A percentile compares a stretch with the other conserved stretches of the same genome.
These are phyloP conservation scores for Sylvicapra grimmia DNA, from an alignment of 2,113 vertebrate genomes.

Conservation along the genomic window DNA sequence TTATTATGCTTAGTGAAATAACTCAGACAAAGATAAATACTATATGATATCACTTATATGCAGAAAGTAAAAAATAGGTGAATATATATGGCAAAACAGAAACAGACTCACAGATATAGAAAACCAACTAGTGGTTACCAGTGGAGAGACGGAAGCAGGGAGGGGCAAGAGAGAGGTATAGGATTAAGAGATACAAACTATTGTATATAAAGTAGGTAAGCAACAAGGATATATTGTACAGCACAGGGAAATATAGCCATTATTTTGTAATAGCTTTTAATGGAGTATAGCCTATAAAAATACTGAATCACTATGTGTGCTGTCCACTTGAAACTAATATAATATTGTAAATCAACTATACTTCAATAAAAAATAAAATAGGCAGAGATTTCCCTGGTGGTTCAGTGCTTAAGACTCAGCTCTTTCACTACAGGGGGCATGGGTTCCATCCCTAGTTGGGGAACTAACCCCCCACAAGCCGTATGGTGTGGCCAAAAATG, in stretches of 20 bases:
- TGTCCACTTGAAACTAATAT: background rate
- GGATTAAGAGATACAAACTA: background rate
- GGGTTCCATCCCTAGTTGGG: background rate
- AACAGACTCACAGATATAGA: background rate
- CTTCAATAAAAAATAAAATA: background rate
- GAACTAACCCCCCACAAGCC: background rate
- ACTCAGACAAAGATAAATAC: background rate
- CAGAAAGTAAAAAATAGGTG: background rate
- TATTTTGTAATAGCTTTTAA: background rate
- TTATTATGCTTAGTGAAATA: background rate
- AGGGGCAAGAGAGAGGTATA: background rate
- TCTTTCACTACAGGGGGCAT: background rate
- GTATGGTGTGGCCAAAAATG: background rate
- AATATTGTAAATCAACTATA: background rate
- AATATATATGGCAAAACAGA: background rate
- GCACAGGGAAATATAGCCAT: background rate
- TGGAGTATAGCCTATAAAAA: background rate
- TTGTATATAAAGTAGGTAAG: background rate
- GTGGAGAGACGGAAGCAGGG: rapidly evolving
- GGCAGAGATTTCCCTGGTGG: background rate
- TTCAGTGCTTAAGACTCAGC: background rate
- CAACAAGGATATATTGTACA: background rate
- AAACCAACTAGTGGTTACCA: background rate
- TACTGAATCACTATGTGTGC: background rate
- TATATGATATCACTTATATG: background rate